Conservation (phyloP, 2,797 vertebrate species). For the Coregonus suidteri region DNA sequence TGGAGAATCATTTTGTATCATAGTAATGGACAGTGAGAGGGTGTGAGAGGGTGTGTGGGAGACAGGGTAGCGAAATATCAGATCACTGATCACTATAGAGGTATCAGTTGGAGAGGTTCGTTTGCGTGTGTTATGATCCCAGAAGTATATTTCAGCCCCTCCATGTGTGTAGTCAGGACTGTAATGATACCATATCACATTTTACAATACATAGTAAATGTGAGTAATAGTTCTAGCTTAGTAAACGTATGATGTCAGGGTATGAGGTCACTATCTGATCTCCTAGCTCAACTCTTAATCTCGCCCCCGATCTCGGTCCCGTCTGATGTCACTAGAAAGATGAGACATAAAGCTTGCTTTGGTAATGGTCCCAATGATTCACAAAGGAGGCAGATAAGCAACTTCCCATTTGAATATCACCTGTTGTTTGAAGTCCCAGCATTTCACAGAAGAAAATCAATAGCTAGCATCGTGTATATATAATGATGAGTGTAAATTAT, state of each 20-base stretch:
- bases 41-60: conserved; percentile 32
- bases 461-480: too few species aligned
- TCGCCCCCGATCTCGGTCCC: not conserved
- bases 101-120: not conserved
- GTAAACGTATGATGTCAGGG: not conserved
- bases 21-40: conserved; percentile 48
- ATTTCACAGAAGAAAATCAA: too few species aligned
- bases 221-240: not conserved
- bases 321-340: too few species aligned
- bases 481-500: too few species aligned
- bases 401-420: too few species aligned
- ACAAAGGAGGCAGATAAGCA: not conserved
- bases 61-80: not conserved
- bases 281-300: not conserved
- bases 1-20: conserved; percentile 45
- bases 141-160: conserved; percentile 23
- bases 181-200: not conserved
- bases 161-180: conserved; percentile 14
- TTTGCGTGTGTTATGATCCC: conserved; percentile 11
- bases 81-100: not conserved
- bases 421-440: too few species aligned
- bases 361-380: not conserved
- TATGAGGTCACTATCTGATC: not conserved
- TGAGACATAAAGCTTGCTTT: too few species aligned
- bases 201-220: not conserved